A percentile compares a stretch with the other conserved stretches of the same genome.
These are phyloP conservation scores for Sander vitreus DNA, from an alignment of 2,113 vertebrate genomes.

Conservation along the genomic window DNA sequence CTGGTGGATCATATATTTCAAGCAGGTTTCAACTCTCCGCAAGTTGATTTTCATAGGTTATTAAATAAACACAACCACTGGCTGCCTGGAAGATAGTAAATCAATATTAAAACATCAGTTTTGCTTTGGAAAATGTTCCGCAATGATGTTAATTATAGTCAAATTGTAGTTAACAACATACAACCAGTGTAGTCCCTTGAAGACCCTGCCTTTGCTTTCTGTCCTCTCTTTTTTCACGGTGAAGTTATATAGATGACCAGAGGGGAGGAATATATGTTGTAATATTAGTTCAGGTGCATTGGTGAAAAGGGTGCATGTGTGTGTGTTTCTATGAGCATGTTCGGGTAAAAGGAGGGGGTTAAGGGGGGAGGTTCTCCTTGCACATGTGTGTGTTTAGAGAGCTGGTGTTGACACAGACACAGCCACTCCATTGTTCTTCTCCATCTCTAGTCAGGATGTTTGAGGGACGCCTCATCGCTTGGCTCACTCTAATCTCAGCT, in stretches of 20 bases:
- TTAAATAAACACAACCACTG: conserved; percentile 14
- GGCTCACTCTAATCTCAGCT: conserved; percentile 78
- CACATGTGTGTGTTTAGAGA: conserved; percentile 74
- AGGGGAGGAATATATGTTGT: conserved; percentile 44
- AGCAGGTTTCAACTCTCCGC: background rate
- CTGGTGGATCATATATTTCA: conserved; percentile 31
- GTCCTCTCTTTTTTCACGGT: background rate
- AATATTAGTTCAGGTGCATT: conserved; percentile 74
- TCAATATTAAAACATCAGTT: conserved; percentile 15
- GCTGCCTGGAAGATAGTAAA: conserved; percentile 18
- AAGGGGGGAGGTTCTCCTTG: conserved; percentile 12
- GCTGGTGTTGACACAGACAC: conserved; percentile 81
- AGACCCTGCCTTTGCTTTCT: background rate
- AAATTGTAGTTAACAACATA: conserved; percentile 21
- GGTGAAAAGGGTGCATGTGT: conserved; percentile 44
- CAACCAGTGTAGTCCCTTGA: conserved; percentile 15
- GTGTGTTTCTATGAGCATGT: conserved; percentile 44
- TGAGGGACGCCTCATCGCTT: conserved; percentile 71
- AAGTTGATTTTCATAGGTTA: conserved; percentile 22
- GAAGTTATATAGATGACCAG: conserved; percentile 4
- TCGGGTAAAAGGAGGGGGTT: conserved; percentile 3
- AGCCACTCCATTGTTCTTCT: conserved; percentile 76
- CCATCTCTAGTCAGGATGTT: conserved; percentile 75
- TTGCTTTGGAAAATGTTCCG: conserved; percentile 12
- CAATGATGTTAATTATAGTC: conserved; percentile 9